A percentile compares a stretch with the other conserved stretches of the same genome.
These are phyloP conservation scores for Gambusia affinis DNA, from an alignment of 2,113 vertebrate species.

Conservation along the genomic window DNA sequence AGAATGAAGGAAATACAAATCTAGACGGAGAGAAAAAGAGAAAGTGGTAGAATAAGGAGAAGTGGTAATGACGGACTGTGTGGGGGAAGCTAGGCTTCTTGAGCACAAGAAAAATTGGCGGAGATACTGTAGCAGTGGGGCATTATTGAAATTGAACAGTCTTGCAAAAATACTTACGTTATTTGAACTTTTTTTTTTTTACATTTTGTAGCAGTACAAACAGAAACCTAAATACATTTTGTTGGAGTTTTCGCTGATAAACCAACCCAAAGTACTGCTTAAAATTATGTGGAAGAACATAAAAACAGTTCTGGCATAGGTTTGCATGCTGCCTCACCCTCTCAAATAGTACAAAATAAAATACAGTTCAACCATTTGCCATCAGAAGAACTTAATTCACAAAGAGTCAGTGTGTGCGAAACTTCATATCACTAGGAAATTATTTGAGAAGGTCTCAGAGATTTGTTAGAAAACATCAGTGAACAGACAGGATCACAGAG, in stretches of 20 bases:
- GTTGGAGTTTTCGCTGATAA: not conserved
- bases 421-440: too few species aligned
- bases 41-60: slow-evolving; percentile 13
- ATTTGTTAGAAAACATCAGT: too few species aligned
- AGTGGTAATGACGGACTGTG: slow-evolving; percentile 50
- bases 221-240: not conserved
- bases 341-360: too few species aligned
- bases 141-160: not conserved
- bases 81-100: slow-evolving; percentile 55
- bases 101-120: slow-evolving; percentile 17
- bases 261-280: too few species aligned
- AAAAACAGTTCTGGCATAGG: too few species aligned
- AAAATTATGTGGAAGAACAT: too few species aligned
- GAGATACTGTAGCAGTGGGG: not conserved
- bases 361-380: too few species aligned
- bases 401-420: too few species aligned
- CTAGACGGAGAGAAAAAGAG: not conserved
- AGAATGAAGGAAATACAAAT: not conserved
- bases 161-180: not conserved
- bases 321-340: too few species aligned
- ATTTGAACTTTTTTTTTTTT: not conserved
- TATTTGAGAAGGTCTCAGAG: too few species aligned
- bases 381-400: too few species aligned
- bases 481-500: too few species aligned
- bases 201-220: not conserved